These are phyloP conservation scores for Volucella zonaria DNA, from an alignment of 2,888 invertebrate species.

Conservation along the genomic window DNA sequence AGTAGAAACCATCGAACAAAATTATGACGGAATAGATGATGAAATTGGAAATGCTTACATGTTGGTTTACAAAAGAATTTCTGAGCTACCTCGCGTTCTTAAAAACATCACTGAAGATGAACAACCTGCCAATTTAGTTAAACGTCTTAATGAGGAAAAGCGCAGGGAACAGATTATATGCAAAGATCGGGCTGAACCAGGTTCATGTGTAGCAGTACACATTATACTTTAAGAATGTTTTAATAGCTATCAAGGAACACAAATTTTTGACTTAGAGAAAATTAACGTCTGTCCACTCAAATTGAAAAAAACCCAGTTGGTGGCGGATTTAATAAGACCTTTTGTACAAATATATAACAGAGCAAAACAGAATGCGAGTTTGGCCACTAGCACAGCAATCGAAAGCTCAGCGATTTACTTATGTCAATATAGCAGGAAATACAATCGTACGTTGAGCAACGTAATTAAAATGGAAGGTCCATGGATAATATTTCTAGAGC, in stretches of 20 bases:
- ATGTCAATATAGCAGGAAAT: slow-evolving; percentile 90
- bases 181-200: slow-evolving; percentile 96
- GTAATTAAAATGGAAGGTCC: slow-evolving; percentile 88
- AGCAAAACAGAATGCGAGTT: slow-evolving; percentile 91
- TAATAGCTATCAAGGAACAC: slow-evolving; percentile 96
- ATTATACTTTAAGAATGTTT: slow-evolving; percentile 92
- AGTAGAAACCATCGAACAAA: slow-evolving; percentile 96
- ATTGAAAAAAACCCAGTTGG: slow-evolving; percentile 91
- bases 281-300: slow-evolving; percentile 91
- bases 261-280: slow-evolving; percentile 94
- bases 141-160: slow-evolving; percentile 94
- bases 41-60: slow-evolving; percentile 96
- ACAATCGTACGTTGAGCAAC: slow-evolving; percentile 88
- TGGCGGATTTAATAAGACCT: slow-evolving; percentile 91
- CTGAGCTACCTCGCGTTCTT: slow-evolving; percentile 90
- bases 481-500: slow-evolving; percentile 93
- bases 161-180: slow-evolving; percentile 93
- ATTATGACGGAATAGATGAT: slow-evolving; percentile 97
- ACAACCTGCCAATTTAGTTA: slow-evolving; percentile 93
- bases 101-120: slow-evolving; percentile 94
- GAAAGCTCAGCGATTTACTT: slow-evolving; percentile 88
- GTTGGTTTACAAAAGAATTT: slow-evolving; percentile 98
- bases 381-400: slow-evolving; percentile 95
- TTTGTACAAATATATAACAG: slow-evolving; percentile 92
- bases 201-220: slow-evolving; percentile 95